A percentile compares a stretch with the other conserved stretches of the same genome.
Evolutionary conservation across 2,113 vertebrate genomes (phyloP).

Genomic region (Pleuronectes platessa): DNA sequence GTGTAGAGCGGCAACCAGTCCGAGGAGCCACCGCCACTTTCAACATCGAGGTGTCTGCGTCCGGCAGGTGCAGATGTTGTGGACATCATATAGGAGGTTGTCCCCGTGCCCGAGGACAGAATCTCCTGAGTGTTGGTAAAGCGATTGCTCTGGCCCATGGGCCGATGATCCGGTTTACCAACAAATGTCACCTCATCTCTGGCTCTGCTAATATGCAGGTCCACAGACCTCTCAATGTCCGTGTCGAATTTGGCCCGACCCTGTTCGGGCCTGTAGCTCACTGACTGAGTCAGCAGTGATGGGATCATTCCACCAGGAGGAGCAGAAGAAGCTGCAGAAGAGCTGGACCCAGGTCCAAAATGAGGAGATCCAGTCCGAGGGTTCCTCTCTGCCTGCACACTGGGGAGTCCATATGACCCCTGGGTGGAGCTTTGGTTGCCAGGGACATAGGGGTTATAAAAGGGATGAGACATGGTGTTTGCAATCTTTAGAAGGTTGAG

Average conservation of each 20-base stretch:
- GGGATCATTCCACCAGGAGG: slow-evolving; percentile 25
- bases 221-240: slow-evolving; percentile 67
- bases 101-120: slow-evolving; percentile 8
- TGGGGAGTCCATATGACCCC: slow-evolving; percentile 51
- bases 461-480: slow-evolving; percentile 89
- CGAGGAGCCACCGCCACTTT: slow-evolving; percentile 36
- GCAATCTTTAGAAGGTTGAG: slow-evolving; percentile 86
- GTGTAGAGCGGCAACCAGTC: slow-evolving; percentile 61
- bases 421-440: slow-evolving; percentile 78
- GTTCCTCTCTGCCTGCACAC: slow-evolving; percentile 80
- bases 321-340: not conserved
- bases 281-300: slow-evolving; percentile 59
- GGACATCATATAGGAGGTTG: slow-evolving; percentile 12
- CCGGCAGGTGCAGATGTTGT: slow-evolving; percentile 24
- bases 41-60: slow-evolving; percentile 20
- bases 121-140: slow-evolving; percentile 76
- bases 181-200: slow-evolving; percentile 83
- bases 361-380: slow-evolving; percentile 59
- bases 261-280: slow-evolving; percentile 67
- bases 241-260: slow-evolving; percentile 56
- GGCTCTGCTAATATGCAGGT: slow-evolving; percentile 75
- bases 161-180: slow-evolving; percentile 81
- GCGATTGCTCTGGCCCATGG: slow-evolving; percentile 64
- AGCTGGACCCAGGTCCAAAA: slow-evolving; percentile 48
- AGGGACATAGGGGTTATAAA: slow-evolving; percentile 87